Conservation (phyloP, 1,140 invertebrate species). For the Halesus radiatus region DNA sequence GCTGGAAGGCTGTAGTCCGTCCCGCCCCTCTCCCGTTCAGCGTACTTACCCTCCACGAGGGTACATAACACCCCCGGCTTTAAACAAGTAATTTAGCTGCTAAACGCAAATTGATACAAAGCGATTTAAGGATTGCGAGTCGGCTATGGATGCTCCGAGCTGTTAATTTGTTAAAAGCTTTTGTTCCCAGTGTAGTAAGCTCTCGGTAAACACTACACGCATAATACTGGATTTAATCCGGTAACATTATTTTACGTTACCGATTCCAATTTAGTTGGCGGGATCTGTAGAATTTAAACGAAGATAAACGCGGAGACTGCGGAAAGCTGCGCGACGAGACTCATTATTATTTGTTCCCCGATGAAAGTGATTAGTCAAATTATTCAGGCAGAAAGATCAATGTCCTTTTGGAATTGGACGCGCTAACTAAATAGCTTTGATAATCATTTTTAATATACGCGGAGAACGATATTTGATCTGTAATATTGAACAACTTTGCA, state of each 20-base stretch:
- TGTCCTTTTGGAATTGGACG: no score
- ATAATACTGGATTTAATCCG: slow-evolving; percentile 49
- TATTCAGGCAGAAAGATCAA: background rate
- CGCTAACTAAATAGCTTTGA: no score
- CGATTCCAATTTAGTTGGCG: slow-evolving; percentile 40
- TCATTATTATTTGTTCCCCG: background rate
- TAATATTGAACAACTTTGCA: no score
- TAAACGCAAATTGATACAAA: slow-evolving; percentile 58
- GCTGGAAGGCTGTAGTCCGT: background rate
- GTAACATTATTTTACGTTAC: slow-evolving; percentile 45
- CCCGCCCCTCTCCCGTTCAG: background rate
- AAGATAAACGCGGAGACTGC: slow-evolving; percentile 28
- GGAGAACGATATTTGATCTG: no score
- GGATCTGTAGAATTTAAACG: slow-evolving; percentile 9
- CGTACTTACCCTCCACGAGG: background rate
- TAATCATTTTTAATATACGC: no score
- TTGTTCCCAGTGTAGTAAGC: slow-evolving; percentile 48
- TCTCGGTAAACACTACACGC: slow-evolving; percentile 47
- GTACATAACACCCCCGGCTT: slow-evolving; percentile 32
- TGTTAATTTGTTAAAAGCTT: slow-evolving; percentile 58
- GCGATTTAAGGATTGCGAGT: slow-evolving; percentile 55
- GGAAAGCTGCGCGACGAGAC: background rate
- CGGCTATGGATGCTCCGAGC: slow-evolving; percentile 45
- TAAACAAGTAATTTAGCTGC: slow-evolving; percentile 58
- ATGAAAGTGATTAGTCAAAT: slow-evolving; percentile 21